phyloP scores from a whole-genome alignment of 2,888 invertebrate species.

The Leptinotarsa peninsularis region DNA sequence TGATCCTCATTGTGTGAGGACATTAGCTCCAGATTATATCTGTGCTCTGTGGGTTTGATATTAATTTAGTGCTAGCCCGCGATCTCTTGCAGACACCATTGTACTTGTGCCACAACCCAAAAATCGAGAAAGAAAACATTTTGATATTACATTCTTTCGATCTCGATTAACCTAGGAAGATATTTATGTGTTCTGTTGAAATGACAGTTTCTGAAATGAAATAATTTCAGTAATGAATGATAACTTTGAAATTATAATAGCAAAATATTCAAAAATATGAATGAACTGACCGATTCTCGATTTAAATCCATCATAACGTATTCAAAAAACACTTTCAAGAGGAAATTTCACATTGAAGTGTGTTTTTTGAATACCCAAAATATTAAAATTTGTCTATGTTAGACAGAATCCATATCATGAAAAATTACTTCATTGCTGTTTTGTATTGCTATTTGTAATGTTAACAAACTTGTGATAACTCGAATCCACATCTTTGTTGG shows the following conservation, averaged over 20 bases:
- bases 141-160: constrained; percentile 18
- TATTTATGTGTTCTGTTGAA: not conserved
- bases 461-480: no score
- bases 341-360: no score
- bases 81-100: constrained; percentile 58
- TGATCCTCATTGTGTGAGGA: constrained; percentile 66
- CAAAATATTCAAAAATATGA: no score
- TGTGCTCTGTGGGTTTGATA: constrained; percentile 62
- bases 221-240: not conserved
- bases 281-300: no score
- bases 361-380: no score
- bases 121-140: constrained; percentile 19
- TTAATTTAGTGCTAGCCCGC: constrained; percentile 63
- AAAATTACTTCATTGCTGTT: no score
- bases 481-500: no score
- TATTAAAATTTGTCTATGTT: no score
- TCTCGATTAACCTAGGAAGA: not conserved
- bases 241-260: not conserved
- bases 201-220: not conserved
- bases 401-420: no score
- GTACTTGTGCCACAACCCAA: constrained; percentile 37
- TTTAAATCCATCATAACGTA: no score
- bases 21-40: constrained; percentile 65
- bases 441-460: no score
- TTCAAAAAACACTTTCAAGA: no score